phyloP scores from a whole-genome alignment of 2,888 invertebrate species.

The Drosophila algonquin region DNA sequence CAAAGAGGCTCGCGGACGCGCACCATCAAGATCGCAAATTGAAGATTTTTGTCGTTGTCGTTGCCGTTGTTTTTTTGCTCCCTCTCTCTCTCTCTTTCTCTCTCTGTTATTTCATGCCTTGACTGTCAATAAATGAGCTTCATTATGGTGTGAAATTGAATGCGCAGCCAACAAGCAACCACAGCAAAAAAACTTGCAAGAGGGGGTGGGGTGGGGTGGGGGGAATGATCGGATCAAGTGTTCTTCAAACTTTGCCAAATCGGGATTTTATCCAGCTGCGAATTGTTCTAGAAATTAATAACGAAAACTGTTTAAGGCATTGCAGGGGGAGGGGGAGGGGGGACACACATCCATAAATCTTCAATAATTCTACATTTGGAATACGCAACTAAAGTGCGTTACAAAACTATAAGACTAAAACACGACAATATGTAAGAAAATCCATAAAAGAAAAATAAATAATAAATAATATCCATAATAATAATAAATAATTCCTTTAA shows the following conservation, averaged over 20 bases:
- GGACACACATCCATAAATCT: conserved; percentile 4
- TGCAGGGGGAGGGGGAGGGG: not conserved
- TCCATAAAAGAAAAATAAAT: too few relatives aligned
- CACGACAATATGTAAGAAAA: too few relatives aligned
- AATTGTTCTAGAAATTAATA: conserved; percentile 42
- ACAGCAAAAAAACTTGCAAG: not conserved
- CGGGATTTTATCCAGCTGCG: conserved; percentile 19
- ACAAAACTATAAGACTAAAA: conserved; percentile 1
- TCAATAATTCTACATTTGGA: not conserved
- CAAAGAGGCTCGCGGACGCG: not conserved
- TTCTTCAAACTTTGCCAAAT: conserved; percentile 22
- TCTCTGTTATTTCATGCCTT: conserved; percentile 20
- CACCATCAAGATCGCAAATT: not conserved
- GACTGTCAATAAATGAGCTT: conserved; percentile 54
- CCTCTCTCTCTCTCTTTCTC: not conserved
- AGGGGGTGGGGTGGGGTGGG: too few relatives aligned
- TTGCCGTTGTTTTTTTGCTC: conserved; percentile 6
- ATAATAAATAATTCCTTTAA: too few relatives aligned
- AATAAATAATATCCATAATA: too few relatives aligned
- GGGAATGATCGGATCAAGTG: conserved; percentile 18
- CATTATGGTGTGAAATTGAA: conserved; percentile 51
- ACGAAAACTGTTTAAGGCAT: conserved; percentile 14
- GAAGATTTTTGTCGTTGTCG: conserved; percentile 1
- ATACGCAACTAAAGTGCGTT: not conserved
- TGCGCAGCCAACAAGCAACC: not conserved